Evolutionary conservation across 2,797 vertebrate genomes (phyloP), one percentile per base, ranked within the genome.

Genomic region (Scolopax bukidnonensis): DNA sequence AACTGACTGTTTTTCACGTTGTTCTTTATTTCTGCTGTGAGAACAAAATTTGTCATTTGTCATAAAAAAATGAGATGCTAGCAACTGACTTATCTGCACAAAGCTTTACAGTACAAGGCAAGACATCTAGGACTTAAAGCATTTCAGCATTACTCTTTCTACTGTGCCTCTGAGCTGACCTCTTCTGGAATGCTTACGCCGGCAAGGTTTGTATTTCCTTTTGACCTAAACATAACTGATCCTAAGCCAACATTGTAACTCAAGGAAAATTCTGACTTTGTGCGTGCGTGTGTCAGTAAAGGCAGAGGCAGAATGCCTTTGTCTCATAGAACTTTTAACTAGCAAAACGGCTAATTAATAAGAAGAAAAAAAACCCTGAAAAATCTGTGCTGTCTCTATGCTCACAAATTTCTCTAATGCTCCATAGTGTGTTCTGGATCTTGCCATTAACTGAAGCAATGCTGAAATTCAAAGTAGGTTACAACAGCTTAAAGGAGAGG

Each of bases 171-270:
- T 89, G 60, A 95, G 59, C 21, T 92, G 95, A 94, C 74, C 90
- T 89, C 71, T 85, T 90, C 60, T 74, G 81, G 91, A 95, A 96
- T 90, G 90, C 94, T 96, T 90, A 80, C 2, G 6, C 25, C 83
- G 67, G 45, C 91, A 92, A 83, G 82, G 86, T 79, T 94, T 84
- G 17, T 74, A 80, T 94, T 96, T 95, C 90, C 74, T 93, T 95
- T 84, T 93, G 92, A 92, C 84, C 68, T 84, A 87, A 93, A 80
- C 71, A 92, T n/a, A 93, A 83, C 70, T 94, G 90, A 80, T 89
- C 56, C 43, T 63, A 85, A 95, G 91, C 86, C 64, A 95, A 84
- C 54, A 60, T 69, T 68, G 40, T 47, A 84, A 90, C n/a, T 60
- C 71, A 77, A 67, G 13, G 41, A 38, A 8, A 93, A 95, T 77